Percentiles rank a stretch among this genome's conserved stretches.
Evolutionary conservation across 2,797 vertebrate species (phyloP).

Genomic region (Etheostoma nigrum): DNA sequence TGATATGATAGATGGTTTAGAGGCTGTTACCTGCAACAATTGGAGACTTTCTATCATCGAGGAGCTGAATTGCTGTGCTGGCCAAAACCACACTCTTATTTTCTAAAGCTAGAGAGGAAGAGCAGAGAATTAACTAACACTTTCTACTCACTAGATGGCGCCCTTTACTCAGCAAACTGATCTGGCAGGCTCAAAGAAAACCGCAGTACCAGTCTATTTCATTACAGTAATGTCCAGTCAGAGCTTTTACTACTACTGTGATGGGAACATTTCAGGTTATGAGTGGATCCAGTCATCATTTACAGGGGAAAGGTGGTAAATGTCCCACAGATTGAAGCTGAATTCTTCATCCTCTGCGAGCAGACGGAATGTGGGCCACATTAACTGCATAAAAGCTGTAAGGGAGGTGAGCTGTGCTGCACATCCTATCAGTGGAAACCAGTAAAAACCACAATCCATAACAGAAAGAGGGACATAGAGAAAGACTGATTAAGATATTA

Average conservation of each 20-base stretch:
- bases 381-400: conserved; percentile 48
- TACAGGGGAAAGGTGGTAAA: conserved; percentile 51
- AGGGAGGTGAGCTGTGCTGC: conserved; percentile 51
- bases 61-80: conserved; percentile 95
- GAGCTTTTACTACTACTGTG: conserved; percentile 24
- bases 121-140: conserved; percentile 29
- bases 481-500: conserved; percentile 35
- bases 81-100: conserved; percentile 98
- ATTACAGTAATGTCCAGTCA: conserved; percentile 50
- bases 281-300: conserved; percentile 50
- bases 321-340: conserved; percentile 40
- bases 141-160: conserved; percentile 72
- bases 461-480: conserved; percentile 29
- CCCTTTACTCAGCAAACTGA: conserved; percentile 34
- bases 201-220: conserved; percentile 32
- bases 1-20: neutral
- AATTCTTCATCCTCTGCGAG: conserved; percentile 29
- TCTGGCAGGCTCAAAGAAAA: neutral
- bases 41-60: conserved; percentile 96
- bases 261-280: conserved; percentile 50
- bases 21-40: conserved; percentile 92
- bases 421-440: conserved; percentile 50
- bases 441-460: conserved; percentile 60
- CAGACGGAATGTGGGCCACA: conserved; percentile 33
- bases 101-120: conserved; percentile 83